Evolutionary conservation across 2,113 vertebrate genomes (phyloP).

Genomic region (Hydrolagus affinis): DNA sequence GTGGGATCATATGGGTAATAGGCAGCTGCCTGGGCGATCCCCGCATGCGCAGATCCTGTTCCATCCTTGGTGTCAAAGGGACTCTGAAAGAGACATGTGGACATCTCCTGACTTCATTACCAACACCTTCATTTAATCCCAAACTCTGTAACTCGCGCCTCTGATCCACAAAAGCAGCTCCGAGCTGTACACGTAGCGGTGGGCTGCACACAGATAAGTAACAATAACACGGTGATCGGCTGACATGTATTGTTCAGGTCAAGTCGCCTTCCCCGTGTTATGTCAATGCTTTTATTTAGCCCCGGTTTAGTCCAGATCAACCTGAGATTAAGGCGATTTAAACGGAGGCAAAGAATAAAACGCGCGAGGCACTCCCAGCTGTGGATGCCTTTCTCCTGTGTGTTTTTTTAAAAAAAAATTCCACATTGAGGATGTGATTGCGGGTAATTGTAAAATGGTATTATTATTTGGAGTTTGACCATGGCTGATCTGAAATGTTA

Average conservation of each 20-base stretch:
- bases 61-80: slow-evolving; percentile 86
- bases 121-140: not conserved
- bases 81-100: slow-evolving; percentile 62
- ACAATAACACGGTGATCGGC: not conserved
- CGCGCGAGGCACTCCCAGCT: not conserved
- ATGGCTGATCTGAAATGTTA: not conserved
- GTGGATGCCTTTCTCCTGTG: not conserved
- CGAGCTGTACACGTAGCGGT: not conserved
- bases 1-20: slow-evolving; percentile 91
- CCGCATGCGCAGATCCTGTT: slow-evolving; percentile 77
- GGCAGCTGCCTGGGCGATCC: slow-evolving; percentile 73
- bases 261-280: not conserved
- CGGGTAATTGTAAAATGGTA: not conserved
- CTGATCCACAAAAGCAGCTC: not conserved
- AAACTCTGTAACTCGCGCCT: not conserved
- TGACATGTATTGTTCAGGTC: not conserved
- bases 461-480: not conserved
- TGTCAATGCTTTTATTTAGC: not conserved
- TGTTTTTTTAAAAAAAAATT: too few relatives aligned
- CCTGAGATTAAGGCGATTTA: too few relatives aligned
- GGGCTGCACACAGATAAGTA: not conserved
- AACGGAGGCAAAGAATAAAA: not conserved
- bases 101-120: slow-evolving; percentile 16
- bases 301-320: not conserved
- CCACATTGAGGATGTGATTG: not conserved